These are phyloP conservation scores for Cryptocheilus praepositus DNA, from an alignment of 2,888 invertebrate species.

Conservation along the genomic window DNA sequence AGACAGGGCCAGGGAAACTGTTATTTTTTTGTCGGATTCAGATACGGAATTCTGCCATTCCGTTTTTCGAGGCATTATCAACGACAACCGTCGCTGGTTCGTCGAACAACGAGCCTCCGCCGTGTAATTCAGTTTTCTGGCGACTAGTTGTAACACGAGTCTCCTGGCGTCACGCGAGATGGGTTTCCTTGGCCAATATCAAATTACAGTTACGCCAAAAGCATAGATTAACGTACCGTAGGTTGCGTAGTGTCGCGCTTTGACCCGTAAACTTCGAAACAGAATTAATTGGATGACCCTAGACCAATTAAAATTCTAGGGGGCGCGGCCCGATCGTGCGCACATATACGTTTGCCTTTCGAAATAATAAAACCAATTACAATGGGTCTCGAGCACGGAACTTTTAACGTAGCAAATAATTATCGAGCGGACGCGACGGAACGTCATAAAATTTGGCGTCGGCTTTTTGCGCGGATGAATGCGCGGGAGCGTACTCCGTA, in stretches of 20 bases:
- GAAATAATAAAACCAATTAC: slow-evolving; percentile 45
- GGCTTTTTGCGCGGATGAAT: not conserved
- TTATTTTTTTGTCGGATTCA: too few species aligned
- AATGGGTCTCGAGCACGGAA: slow-evolving; percentile 11
- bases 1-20: too few species aligned
- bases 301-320: slow-evolving; percentile 49
- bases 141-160: too few species aligned
- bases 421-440: slow-evolving; percentile 19
- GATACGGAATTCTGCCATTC: too few species aligned
- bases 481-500: too few species aligned
- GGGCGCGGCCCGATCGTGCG: slow-evolving; percentile 15
- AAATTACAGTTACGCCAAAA: not conserved
- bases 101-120: too few species aligned
- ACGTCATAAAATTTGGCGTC: slow-evolving; percentile 18
- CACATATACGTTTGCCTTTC: not conserved
- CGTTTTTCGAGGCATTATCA: too few species aligned
- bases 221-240: not conserved
- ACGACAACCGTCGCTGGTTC: too few species aligned
- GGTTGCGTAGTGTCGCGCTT: slow-evolving; percentile 13
- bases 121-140: too few species aligned
- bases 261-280: slow-evolving; percentile 24
- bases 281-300: slow-evolving; percentile 45
- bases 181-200: slow-evolving; percentile 9
- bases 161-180: not conserved
- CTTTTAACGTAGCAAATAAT: slow-evolving; percentile 34